These are phyloP conservation scores for Periplaneta americana DNA, from an alignment of 1,140 invertebrate species.

Conservation along the genomic window DNA sequence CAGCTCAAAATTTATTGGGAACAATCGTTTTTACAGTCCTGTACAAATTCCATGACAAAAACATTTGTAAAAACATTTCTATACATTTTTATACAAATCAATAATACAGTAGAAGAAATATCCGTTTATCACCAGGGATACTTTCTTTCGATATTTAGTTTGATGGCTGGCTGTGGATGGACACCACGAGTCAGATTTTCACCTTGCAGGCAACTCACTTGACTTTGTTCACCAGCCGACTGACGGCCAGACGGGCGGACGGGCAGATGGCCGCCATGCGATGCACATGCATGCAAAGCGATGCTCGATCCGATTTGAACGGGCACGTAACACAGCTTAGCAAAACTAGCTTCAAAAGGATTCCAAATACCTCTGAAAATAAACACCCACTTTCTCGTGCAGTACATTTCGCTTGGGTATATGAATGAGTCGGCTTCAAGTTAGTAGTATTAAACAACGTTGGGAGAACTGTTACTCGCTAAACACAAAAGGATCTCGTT, in stretches of 20 bases:
- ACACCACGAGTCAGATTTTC: neutral
- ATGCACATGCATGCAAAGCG: neutral
- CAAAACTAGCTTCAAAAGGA: constrained; percentile 9
- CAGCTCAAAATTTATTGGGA: constrained; percentile 20
- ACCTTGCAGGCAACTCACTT: neutral
- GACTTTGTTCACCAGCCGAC: neutral
- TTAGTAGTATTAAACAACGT: neutral
- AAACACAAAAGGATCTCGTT: neutral
- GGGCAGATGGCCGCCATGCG: neutral
- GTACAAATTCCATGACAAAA: constrained; percentile 22
- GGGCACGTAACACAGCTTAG: constrained; percentile 5
- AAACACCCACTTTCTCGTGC: constrained; percentile 1
- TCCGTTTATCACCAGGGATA: constrained; percentile 12
- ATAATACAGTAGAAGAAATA: constrained; percentile 9
- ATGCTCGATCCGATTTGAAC: neutral
- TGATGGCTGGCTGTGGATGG: neutral
- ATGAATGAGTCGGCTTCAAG: neutral
- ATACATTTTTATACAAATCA: constrained; percentile 21
- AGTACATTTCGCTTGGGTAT: neutral
- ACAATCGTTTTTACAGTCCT: constrained; percentile 19
- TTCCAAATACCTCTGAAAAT: constrained; percentile 9
- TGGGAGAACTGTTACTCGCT: neutral
- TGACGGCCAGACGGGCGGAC: neutral
- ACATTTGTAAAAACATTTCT: constrained; percentile 19
- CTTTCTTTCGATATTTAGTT: constrained; percentile 3